Base-by-base conservation (phyloP, 2,797 vertebrate genomes). In the Champsocephalus gunnari region DNA sequence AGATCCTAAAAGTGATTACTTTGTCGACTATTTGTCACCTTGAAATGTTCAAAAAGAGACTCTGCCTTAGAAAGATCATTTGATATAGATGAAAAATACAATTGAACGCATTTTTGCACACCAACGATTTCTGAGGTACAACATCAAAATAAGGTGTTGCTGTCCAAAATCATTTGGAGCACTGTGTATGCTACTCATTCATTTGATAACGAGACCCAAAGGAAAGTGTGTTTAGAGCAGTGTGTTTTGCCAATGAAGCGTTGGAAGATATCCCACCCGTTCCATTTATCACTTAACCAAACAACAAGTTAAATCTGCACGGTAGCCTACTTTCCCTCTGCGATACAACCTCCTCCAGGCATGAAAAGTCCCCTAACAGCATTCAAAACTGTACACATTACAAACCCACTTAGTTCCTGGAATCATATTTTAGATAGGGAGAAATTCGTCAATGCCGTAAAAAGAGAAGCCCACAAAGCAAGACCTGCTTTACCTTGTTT, bases 171-270 rank as follows among this genome's bases (percentile, higher is more conserved):
- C 67, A 74, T 89, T 85, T 78, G 71, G 82, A 84, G 66, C 69
- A 21, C 9, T 1, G 50, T 66, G 69, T 62, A 69, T 43, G 58
- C 57, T 24, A 2, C 2, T 24, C 24, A 24, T 24, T 24, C 45
- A 66, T 87, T 85, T 87, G 61, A 83, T 89, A 86, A 90, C 81
- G 76, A 87, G 77, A 45, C 88, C 82, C 87, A 81, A 66, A 90
- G 88, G 83, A 92, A 79, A 82, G 75, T 65, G 82, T 83, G 75
- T 72, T 77, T 72, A 57, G 67, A 83, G 80, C 1, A 0, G 19
- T 58, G 2, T 73, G 82, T 87, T 38, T 82, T 83, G 83, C 84
- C 79, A 82, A 69, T 32, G 56, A 83, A 28, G 65, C 49, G 3
- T 75, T 85, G 84, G 75, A 84, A 92, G 88, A 89, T 88, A 87